phyloP scores from a whole-genome alignment of 2,113 vertebrate species.

The Forbesichthys agassizii region DNA sequence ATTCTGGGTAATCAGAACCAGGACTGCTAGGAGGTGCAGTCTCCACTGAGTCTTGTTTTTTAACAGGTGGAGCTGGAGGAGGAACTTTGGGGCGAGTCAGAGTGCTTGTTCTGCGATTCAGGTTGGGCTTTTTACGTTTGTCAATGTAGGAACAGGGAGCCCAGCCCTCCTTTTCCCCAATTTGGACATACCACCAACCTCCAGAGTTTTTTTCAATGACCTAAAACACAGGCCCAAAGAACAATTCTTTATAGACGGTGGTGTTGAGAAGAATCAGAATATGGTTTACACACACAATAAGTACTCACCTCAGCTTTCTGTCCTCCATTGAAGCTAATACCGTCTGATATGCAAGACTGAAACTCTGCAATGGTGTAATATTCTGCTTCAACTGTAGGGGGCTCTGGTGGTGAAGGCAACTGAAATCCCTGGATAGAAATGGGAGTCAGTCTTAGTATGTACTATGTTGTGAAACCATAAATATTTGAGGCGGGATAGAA shows the following conservation, averaged over 20 bases:
- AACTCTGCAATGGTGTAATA: conserved; percentile 99
- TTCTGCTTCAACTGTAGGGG: conserved; percentile 97
- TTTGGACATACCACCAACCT: conserved; percentile 99
- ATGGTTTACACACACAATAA: no score
- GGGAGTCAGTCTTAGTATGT: not conserved
- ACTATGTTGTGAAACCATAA: not conserved
- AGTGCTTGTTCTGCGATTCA: conserved; percentile 95
- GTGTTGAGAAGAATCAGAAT: not conserved
- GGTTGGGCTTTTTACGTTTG: conserved; percentile 97
- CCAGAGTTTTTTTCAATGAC: conserved; percentile 99
- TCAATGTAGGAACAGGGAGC: conserved; percentile 99
- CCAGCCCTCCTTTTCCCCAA: conserved; percentile 97
- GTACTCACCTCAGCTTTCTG: conserved; percentile 95
- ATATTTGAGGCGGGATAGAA: not conserved
- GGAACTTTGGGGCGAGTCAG: conserved; percentile 95
- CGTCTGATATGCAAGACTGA: conserved; percentile 97
- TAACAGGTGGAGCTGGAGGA: conserved; percentile 94
- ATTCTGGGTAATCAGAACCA: conserved; percentile 81
- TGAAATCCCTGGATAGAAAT: conserved; percentile 87
- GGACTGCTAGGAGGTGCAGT: conserved; percentile 66
- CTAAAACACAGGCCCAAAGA: conserved; percentile 67
- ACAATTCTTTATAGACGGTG: not conserved
- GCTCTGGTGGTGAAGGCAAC: conserved; percentile 95
- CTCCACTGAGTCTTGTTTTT: conserved; percentile 88
- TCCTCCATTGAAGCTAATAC: conserved; percentile 98